Conservation (phyloP, 2,888 invertebrate species). For the Physocephala rufipes region DNA sequence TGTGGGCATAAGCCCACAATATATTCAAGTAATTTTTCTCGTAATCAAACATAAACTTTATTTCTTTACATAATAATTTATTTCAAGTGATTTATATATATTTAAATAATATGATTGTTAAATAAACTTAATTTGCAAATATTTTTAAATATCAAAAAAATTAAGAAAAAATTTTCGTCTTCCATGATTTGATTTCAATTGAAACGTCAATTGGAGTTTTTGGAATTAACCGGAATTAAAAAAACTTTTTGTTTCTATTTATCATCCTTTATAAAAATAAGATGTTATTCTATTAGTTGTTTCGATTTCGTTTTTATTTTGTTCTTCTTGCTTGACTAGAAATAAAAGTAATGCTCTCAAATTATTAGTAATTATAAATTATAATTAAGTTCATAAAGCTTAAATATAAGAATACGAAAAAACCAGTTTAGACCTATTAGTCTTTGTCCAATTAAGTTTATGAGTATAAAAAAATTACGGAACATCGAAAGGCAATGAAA, state of each 20-base stretch:
- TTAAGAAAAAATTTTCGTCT: conserved; percentile 10
- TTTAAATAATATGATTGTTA: not conserved
- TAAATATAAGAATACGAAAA: too few species aligned
- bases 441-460: too few species aligned
- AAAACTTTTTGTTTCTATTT: not conserved
- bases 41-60: not conserved
- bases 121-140: conserved; percentile 9
- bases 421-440: too few species aligned
- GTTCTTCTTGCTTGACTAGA: conserved; percentile 28
- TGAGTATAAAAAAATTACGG: not conserved
- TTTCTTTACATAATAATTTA: not conserved
- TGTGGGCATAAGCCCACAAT: conserved; percentile 24
- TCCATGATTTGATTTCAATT: not conserved
- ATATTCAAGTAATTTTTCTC: conserved; percentile 19
- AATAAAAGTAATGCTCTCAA: conserved; percentile 27
- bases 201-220: not conserved
- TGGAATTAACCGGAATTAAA: not conserved
- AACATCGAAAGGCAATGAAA: not conserved
- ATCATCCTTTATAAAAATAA: not conserved
- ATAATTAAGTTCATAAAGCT: not conserved
- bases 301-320: conserved; percentile 4
- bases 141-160: not conserved
- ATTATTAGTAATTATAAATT: conserved; percentile 17
- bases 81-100: conserved; percentile 1
- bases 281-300: not conserved